Percentiles rank a stretch among this genome's conserved stretches.
phyloP scores from a whole-genome alignment of 2,797 vertebrate species.

The Corythornis leucogaster region DNA sequence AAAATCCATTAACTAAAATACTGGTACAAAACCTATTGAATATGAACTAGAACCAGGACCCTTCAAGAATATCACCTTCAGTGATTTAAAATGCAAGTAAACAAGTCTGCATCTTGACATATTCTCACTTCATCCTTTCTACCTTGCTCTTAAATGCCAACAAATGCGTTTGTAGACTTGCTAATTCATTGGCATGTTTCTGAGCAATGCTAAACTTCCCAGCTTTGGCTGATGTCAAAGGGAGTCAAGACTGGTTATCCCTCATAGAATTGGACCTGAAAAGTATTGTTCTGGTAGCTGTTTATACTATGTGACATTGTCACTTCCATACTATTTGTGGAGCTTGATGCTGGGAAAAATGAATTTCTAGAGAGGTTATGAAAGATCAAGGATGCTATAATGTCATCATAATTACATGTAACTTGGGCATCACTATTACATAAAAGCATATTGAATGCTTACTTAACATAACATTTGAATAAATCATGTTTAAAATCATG shows the following conservation, averaged over 20 bases:
- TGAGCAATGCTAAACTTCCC: conserved; percentile 6
- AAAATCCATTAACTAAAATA: background rate
- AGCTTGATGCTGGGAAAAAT: conserved; percentile 53
- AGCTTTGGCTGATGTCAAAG: conserved; percentile 25
- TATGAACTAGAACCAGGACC: background rate
- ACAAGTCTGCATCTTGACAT: background rate
- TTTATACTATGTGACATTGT: conserved; percentile 57
- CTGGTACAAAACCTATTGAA: background rate
- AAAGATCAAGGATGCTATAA: conserved; percentile 57
- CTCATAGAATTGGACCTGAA: conserved; percentile 33
- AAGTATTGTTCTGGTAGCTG: conserved; percentile 45
- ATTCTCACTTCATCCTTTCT: background rate
- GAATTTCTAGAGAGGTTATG: conserved; percentile 49
- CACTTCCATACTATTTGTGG: conserved; percentile 49
- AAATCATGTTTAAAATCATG: conserved; percentile 71
- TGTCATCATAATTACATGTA: conserved; percentile 66
- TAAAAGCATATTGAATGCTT: conserved; percentile 68
- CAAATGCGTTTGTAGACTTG: background rate
- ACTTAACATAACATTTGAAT: conserved; percentile 70
- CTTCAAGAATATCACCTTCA: background rate
- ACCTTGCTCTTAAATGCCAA: background rate
- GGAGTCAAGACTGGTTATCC: background rate
- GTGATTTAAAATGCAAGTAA: background rate
- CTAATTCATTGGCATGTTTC: conserved; percentile 28
- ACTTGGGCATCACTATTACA: conserved; percentile 64